Percentiles rank a stretch among this genome's conserved stretches.
These are phyloP conservation scores for Platycheirus albimanus DNA, from an alignment of 2,888 invertebrate species.

Conservation along the genomic window DNA sequence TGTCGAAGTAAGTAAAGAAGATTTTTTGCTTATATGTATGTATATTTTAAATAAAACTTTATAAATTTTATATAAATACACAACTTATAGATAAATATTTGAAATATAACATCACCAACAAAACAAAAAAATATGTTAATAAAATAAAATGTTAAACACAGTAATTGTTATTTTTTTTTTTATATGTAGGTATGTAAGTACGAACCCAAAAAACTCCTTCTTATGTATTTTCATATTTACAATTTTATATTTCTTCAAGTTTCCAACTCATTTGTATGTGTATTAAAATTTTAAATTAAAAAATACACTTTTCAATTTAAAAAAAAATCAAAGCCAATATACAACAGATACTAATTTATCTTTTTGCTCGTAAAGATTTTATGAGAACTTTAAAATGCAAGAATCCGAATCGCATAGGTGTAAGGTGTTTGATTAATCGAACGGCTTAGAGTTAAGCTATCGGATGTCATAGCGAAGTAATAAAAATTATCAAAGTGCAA, in stretches of 20 bases:
- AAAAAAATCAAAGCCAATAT: conserved; percentile 21
- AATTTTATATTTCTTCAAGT: conserved; percentile 14
- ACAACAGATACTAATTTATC: too few relatives aligned
- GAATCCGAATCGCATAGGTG: neutral
- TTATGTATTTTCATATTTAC: conserved; percentile 51
- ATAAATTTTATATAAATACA: conserved; percentile 55
- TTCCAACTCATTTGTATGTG: neutral
- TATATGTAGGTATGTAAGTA: conserved; percentile 62
- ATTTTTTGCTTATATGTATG: conserved; percentile 3
- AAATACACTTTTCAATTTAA: too few relatives aligned
- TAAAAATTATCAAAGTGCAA: conserved; percentile 42
- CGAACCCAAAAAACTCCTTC: conserved; percentile 49
- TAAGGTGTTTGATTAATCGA: conserved; percentile 9
- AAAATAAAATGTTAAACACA: conserved; percentile 52
- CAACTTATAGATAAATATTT: conserved; percentile 52
- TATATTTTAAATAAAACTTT: too few relatives aligned
- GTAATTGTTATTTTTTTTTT: conserved; percentile 21
- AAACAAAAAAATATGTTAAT: conserved; percentile 42
- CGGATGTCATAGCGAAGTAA: conserved; percentile 21
- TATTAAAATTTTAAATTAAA: conserved; percentile 15
- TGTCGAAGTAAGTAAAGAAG: conserved; percentile 4
- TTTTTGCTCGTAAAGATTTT: conserved; percentile 26
- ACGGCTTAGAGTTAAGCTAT: conserved; percentile 30
- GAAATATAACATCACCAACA: conserved; percentile 67
- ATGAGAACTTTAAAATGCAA: conserved; percentile 40